Conservation (phyloP, 2,113 vertebrate genomes). For the Mionectes macconnelli region DNA sequence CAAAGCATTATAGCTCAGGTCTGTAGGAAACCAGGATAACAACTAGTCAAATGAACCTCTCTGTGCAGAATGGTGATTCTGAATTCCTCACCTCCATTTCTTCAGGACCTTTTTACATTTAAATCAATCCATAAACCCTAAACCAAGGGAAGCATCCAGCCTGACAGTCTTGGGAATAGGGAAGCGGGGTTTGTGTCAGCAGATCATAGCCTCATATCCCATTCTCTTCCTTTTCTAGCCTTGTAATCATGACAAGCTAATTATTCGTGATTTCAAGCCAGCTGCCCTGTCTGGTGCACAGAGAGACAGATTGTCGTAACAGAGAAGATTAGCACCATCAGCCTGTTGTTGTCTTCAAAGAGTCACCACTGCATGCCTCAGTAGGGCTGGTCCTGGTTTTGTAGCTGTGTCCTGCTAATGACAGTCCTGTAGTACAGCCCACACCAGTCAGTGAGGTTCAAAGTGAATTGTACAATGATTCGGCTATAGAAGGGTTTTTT, state of each 20-base stretch:
- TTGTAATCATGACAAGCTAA: neutral
- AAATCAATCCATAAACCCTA: neutral
- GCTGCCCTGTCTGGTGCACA: neutral
- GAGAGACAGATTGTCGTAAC: neutral
- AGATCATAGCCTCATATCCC: accelerated
- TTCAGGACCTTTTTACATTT: neutral
- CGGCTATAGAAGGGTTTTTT: neutral
- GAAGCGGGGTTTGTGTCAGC: neutral
- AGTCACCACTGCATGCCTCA: neutral
- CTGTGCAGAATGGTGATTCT: neutral
- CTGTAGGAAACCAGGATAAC: neutral
- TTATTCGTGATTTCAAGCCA: neutral
- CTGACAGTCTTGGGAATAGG: neutral
- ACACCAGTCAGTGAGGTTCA: neutral
- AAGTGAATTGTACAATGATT: neutral
- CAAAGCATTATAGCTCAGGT: neutral
- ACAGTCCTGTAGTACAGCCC: neutral
- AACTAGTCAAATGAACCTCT: neutral
- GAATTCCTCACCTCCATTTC: neutral
- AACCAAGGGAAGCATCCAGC: neutral
- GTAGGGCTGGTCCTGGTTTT: neutral
- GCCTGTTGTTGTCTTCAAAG: neutral
- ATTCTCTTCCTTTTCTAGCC: neutral
- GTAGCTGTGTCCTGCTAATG: neutral
- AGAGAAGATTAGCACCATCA: neutral